Evolutionary conservation across 1,140 invertebrate species (phyloP).

Genomic region (Melanaphis sacchari): DNA sequence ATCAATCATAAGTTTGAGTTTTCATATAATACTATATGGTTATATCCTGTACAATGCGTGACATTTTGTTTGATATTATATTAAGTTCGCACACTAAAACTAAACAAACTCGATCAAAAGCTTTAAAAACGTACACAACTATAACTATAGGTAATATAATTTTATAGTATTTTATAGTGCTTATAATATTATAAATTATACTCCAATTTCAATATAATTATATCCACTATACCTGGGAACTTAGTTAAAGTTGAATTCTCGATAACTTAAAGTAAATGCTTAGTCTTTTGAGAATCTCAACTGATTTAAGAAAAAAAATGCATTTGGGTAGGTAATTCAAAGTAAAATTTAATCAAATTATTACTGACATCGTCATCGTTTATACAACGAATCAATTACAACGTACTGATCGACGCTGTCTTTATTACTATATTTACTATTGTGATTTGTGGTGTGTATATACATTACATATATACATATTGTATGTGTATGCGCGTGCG

Average conservation of each 20-base stretch:
- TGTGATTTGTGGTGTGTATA: background rate
- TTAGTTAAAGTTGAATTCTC: too few species aligned
- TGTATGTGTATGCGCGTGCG: background rate
- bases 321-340: background rate
- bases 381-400: constrained; percentile 18
- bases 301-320: background rate
- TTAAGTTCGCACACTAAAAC: background rate
- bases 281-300: background rate
- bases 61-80: background rate
- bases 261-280: too few species aligned
- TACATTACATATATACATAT: background rate
- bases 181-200: too few species aligned
- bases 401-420: background rate
- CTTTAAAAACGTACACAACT: background rate
- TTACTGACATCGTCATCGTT: background rate
- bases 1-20: background rate
- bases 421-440: background rate
- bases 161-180: background rate
- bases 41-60: too few species aligned
- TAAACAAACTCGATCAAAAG: background rate
- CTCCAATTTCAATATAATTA: too few species aligned
- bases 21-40: background rate
- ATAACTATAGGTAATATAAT: background rate
- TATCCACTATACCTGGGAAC: too few species aligned
- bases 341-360: background rate